These are phyloP conservation scores for Brachionus sp. DNA, from an alignment of 1,140 invertebrate genomes.

Conservation along the genomic window DNA sequence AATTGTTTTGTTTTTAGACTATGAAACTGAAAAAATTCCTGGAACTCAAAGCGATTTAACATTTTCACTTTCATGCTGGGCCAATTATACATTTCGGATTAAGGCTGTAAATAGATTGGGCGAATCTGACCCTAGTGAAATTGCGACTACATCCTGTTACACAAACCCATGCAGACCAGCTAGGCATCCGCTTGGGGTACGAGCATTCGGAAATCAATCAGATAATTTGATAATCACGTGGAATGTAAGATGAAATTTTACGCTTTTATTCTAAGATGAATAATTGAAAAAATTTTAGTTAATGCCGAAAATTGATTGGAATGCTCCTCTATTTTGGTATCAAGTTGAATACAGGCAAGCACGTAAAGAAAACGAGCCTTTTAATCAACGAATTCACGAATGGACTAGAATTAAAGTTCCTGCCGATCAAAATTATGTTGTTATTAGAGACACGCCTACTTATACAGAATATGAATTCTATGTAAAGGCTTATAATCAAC, in stretches of 20 bases:
- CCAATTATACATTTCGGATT: slow-evolving; percentile 46
- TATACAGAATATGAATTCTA: slow-evolving; percentile 37
- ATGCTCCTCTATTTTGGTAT: slow-evolving; percentile 43
- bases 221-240: slow-evolving; percentile 36
- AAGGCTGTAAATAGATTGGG: slow-evolving; percentile 34
- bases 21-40: slow-evolving; percentile 37
- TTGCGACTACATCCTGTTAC: neutral
- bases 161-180: slow-evolving; percentile 36
- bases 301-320: slow-evolving; percentile 46
- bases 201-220: slow-evolving; percentile 17
- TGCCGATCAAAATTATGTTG: slow-evolving; percentile 36
- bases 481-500: slow-evolving; percentile 46
- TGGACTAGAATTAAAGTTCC: slow-evolving; percentile 44
- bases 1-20: neutral
- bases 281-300: neutral
- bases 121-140: slow-evolving; percentile 40
- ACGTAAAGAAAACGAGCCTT: slow-evolving; percentile 20
- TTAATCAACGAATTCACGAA: slow-evolving; percentile 31
- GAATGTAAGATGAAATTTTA: slow-evolving; percentile 19
- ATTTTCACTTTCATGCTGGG: slow-evolving; percentile 42
- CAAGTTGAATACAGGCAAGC: slow-evolving; percentile 27
- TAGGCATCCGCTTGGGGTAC: slow-evolving; percentile 17
- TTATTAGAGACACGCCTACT: slow-evolving; percentile 7
- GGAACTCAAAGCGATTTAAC: slow-evolving; percentile 31
- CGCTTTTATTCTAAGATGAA: neutral